A percentile compares a stretch with the other conserved stretches of the same genome.
Conservation (phyloP, 2,113 vertebrate species). For the Ia io region DNA sequence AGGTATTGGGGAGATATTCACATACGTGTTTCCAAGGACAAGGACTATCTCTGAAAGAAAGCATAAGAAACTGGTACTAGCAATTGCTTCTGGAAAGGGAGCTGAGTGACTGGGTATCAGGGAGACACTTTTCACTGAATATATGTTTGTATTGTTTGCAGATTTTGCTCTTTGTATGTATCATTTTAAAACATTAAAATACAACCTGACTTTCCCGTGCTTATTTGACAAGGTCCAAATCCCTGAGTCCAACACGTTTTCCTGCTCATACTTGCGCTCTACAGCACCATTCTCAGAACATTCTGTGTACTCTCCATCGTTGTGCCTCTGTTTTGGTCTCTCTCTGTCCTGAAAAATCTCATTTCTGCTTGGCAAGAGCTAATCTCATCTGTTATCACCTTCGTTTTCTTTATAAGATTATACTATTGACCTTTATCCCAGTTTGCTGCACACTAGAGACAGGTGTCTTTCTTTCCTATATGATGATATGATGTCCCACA, state of each 20-base stretch:
- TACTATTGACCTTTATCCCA: not conserved
- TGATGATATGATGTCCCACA: not conserved
- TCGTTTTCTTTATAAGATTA: not conserved
- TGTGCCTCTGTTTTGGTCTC: not conserved
- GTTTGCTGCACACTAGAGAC: not conserved
- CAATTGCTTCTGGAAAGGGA: not conserved
- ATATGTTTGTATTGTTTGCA: not conserved
- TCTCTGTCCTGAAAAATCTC: constrained; percentile 28
- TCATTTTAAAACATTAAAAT: constrained; percentile 39
- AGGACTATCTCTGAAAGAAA: not conserved
- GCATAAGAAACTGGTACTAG: not conserved
- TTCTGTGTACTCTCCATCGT: not conserved
- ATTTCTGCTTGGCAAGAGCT: not conserved
- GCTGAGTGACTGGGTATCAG: not conserved
- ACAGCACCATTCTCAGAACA: not conserved
- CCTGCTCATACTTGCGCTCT: not conserved
- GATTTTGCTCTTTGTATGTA: not conserved
- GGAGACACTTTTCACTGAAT: not conserved
- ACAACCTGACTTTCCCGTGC: not conserved
- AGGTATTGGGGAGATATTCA: not conserved
- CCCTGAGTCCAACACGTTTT: not conserved
- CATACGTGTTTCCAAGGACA: not conserved
- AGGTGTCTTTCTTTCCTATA: not conserved
- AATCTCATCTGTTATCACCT: not conserved
- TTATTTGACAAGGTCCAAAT: constrained; percentile 36